Percentiles rank a stretch among this genome's conserved stretches.
phyloP scores from a whole-genome alignment of 2,113 vertebrate species.

The Clarias gariepinus region DNA sequence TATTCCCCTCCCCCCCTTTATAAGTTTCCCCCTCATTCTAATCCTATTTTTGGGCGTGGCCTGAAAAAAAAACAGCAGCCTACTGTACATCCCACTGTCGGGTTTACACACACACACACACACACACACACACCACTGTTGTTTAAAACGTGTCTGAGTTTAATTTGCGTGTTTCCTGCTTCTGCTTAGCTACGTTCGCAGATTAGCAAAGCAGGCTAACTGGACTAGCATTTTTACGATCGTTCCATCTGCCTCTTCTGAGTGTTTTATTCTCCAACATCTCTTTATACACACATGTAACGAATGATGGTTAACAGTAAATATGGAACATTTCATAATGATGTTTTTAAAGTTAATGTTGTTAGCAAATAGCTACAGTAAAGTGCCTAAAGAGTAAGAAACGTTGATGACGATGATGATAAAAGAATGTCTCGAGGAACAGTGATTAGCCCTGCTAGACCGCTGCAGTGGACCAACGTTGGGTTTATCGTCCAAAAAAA shows the following conservation, averaged over 20 bases:
- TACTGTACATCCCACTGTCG: neutral
- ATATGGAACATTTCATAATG: too few relatives aligned
- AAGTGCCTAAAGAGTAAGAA: too few relatives aligned
- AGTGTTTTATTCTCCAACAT: neutral
- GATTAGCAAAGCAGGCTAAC: neutral
- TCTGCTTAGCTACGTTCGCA: neutral
- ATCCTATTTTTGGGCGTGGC: neutral
- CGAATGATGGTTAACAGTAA: neutral
- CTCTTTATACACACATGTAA: neutral
- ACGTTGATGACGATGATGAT: too few relatives aligned
- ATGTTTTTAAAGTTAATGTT: too few relatives aligned
- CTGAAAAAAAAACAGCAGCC: neutral
- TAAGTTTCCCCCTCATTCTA: neutral
- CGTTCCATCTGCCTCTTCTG: neutral
- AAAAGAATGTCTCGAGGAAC: too few relatives aligned
- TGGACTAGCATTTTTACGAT: neutral
- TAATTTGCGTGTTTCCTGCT: neutral
- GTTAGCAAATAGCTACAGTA: too few relatives aligned
- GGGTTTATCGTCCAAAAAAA: too few relatives aligned
- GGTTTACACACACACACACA: neutral
- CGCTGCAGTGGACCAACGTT: too few relatives aligned
- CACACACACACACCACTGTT: neutral
- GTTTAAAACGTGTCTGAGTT: neutral
- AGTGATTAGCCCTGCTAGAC: too few relatives aligned
- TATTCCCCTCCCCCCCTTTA: too few relatives aligned